These are phyloP conservation scores for Discoglossus pictus DNA, from an alignment of 2,797 vertebrate genomes.

Conservation along the genomic window DNA sequence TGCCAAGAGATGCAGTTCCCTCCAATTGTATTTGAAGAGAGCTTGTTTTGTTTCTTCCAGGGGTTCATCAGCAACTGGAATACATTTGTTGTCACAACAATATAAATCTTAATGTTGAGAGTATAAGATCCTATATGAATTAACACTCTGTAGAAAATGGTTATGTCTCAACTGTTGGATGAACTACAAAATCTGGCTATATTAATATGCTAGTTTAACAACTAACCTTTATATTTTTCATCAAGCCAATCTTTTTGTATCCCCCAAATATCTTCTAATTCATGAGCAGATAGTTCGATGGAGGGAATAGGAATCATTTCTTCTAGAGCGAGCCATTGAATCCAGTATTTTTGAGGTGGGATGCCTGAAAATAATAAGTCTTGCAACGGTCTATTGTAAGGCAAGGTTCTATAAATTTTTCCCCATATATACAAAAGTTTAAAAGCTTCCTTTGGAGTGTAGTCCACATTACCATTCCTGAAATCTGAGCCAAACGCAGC, in stretches of 20 bases:
- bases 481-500: conserved; percentile 57
- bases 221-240: conserved; percentile 54
- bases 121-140: no score
- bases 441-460: conserved; percentile 58
- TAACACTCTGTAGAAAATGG: no score
- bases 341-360: conserved; percentile 51
- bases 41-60: neutral
- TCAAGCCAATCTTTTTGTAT: conserved; percentile 50
- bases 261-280: conserved; percentile 62
- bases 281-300: conserved; percentile 48
- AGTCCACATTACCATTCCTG: conserved; percentile 37
- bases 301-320: conserved; percentile 59
- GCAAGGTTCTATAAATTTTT: conserved; percentile 57
- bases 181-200: no score
- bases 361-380: conserved; percentile 61
- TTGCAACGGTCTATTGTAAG: conserved; percentile 63
- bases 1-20: conserved; percentile 56
- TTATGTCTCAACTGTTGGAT: no score
- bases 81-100: no score
- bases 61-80: conserved; percentile 23
- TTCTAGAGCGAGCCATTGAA: conserved; percentile 62
- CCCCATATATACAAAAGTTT: conserved; percentile 59
- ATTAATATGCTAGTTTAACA: no score
- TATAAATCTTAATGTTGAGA: no score
- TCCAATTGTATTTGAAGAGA: conserved; percentile 61